These are phyloP conservation scores for Chromobotia macracanthus DNA, from an alignment of 2,797 vertebrate species.

Conservation along the genomic window DNA sequence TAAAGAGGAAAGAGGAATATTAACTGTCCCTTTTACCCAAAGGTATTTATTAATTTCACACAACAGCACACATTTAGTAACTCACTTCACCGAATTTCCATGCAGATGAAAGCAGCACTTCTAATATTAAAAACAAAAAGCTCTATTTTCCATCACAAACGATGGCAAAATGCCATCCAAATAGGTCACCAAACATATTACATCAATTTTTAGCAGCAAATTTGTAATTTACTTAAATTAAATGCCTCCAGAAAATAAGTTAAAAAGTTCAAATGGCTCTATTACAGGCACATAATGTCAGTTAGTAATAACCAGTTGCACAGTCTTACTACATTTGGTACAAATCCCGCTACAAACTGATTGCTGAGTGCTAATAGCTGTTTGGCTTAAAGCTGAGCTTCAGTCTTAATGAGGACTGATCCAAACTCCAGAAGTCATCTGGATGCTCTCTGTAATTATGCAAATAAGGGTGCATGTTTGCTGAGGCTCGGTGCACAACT, in stretches of 20 bases:
- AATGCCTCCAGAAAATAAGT: conserved; percentile 34
- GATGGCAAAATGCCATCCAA: conserved; percentile 22
- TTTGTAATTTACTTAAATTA: conserved; percentile 56
- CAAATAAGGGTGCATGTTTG: conserved; percentile 64
- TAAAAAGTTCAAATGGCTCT: conserved; percentile 32
- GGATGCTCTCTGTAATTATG: conserved; percentile 62
- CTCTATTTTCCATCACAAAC: conserved; percentile 51
- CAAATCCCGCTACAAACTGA: conserved; percentile 52
- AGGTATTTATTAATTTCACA: conserved; percentile 75
- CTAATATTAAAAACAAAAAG: conserved; percentile 57
- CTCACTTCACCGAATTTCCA: conserved; percentile 63
- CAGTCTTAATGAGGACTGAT: conserved; percentile 59
- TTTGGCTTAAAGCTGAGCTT: conserved; percentile 58
- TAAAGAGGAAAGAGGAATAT: conserved; percentile 68
- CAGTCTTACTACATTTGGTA: conserved; percentile 40
- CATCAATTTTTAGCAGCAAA: conserved; percentile 32
- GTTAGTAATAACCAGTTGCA: conserved; percentile 44
- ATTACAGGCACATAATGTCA: conserved; percentile 39
- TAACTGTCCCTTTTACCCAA: conserved; percentile 68
- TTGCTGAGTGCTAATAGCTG: conserved; percentile 52
- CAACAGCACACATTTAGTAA: conserved; percentile 63
- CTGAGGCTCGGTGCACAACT: conserved; percentile 60
- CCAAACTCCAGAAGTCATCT: conserved; percentile 61
- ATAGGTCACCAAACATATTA: conserved; percentile 38
- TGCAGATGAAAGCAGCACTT: conserved; percentile 58